Conservation (phyloP, 2,888 invertebrate genomes). For the Mesoligia furuncula region DNA sequence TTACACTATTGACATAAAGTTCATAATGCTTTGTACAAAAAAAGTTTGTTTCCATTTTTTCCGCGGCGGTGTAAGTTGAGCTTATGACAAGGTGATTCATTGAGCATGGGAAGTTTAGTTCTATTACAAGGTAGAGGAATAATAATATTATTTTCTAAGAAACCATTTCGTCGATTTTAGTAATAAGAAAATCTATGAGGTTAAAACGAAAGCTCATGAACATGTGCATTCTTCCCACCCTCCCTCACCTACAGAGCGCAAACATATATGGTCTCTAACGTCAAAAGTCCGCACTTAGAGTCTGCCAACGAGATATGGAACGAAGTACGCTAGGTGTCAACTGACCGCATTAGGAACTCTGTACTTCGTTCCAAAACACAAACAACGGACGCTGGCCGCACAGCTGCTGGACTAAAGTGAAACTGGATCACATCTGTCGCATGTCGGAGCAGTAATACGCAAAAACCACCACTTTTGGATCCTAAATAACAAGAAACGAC, state of each 20-base stretch:
- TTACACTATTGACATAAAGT: no score
- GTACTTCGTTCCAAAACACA: no score
- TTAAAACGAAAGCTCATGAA: neutral
- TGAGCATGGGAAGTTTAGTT: neutral
- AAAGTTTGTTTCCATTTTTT: no score
- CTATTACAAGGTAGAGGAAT: neutral
- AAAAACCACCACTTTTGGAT: no score
- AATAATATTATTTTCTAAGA: neutral
- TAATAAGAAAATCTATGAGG: neutral
- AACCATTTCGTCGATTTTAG: neutral
- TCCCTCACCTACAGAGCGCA: neutral
- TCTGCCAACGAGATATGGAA: neutral
- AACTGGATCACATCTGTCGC: no score
- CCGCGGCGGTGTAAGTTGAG: no score
- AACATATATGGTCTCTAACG: neutral
- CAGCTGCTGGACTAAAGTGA: no score
- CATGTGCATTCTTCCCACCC: neutral
- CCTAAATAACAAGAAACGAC: no score
- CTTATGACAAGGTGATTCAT: neutral
- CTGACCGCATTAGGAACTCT: no score
- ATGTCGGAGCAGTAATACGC: no score
- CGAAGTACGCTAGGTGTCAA: neutral
- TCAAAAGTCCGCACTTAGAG: neutral
- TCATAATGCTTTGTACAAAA: no score
- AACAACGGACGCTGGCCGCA: no score